Conservation (phyloP, 1,140 invertebrate genomes). For the Ceratosolen solmsi region DNA sequence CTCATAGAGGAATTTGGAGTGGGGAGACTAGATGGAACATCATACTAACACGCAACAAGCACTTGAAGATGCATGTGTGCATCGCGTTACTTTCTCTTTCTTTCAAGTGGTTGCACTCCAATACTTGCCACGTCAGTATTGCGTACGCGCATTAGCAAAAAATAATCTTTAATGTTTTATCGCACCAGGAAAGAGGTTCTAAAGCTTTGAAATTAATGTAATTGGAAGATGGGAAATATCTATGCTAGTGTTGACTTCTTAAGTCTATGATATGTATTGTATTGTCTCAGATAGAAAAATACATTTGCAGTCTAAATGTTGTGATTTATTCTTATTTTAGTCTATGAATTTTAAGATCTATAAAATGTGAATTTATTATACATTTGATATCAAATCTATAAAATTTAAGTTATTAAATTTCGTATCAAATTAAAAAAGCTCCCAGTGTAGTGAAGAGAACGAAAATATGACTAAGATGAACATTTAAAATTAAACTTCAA, state of each 20-base stretch:
- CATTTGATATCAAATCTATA: too few species aligned
- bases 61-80: conserved; percentile 21
- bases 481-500: too few species aligned
- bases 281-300: too few species aligned
- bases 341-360: too few species aligned
- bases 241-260: background rate
- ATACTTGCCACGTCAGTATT: background rate
- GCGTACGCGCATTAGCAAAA: conserved; percentile 24
- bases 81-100: conserved; percentile 67
- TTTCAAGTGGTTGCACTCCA: conserved; percentile 50
- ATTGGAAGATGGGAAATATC: background rate
- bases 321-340: too few species aligned
- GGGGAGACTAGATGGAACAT: conserved; percentile 48
- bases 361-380: too few species aligned
- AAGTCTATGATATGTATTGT: background rate
- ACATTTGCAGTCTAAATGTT: background rate
- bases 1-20: background rate
- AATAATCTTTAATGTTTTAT: conserved; percentile 33
- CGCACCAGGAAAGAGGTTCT: background rate
- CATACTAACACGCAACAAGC: conserved; percentile 49
- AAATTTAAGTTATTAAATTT: too few species aligned
- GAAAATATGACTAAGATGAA: too few species aligned
- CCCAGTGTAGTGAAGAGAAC: too few species aligned
- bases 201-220: background rate
- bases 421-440: too few species aligned